Base-by-base conservation (phyloP, 2,888 invertebrate species). In the Drosophila gaucha region DNA sequence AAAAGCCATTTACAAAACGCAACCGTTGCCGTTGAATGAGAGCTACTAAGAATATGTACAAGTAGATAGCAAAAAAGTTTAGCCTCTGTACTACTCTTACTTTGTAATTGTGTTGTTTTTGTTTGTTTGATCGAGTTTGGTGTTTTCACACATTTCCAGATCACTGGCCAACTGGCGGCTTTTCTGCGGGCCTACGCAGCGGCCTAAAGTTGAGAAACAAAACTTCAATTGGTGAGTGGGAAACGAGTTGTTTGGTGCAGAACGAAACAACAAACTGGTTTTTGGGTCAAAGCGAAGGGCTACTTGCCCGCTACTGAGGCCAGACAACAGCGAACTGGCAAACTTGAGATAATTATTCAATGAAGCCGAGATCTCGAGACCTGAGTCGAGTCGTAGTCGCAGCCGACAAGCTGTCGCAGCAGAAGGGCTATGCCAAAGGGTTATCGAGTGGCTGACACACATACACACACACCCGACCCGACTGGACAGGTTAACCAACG, bases 311-410 rank as follows among this genome's bases (percentile, higher is more conserved):
- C 55, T 62, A 46, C 64, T 38, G 51, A 60, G 67, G 67, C 62
- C 62, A 69, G 49, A 49, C 65, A 74, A 51, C 64, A 58, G 71
- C 62, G 62, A 74, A 83, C 80, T 72, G 83, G 80, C 76, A 85
- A 82, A 74, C 79, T 76, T 80, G 70, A 80, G 74, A 82, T 82
- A 85, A 82, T 82, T 82, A 85, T 85, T 82, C 76, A 82, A 85
- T 85, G 85, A 80, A 80, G 78, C 71, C 75, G 58, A 80, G 78
- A 68, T 56, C 70, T 67, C 30, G 47, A 58, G 51, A 70, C 26
- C 47, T 38, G 33, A 63, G 28, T 47, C 31, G 33, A 24, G 26
- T 22, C 22, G 22, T 5, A 5, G 26, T 26, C 26, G 6, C 41
- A 52, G 39, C 36, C 54, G 49, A 56, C 62, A 64, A 60, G 33